Base-by-base conservation (phyloP, 2,888 invertebrate species). In the Caenorhabditis sp. region DNA sequence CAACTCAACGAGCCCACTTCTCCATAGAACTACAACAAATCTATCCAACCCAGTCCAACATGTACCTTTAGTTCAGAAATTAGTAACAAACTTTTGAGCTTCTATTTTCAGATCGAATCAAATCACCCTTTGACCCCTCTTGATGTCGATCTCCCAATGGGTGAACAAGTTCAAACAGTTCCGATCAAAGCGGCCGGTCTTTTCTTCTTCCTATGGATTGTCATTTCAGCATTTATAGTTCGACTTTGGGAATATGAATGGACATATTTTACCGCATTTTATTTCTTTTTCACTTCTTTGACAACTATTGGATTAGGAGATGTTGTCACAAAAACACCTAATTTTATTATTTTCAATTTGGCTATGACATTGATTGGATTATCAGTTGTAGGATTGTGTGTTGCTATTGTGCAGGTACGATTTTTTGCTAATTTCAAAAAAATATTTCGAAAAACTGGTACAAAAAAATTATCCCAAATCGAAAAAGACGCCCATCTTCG, bases 241-340 rank as follows among this genome's bases (percentile, higher is more conserved):
- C 60, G 80, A 67, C 67, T 83, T 17, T 83, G 83, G 83, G 83
- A 83, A 65, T 77, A 76, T 38, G 81, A 81, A 66, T 83, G 83
- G 83, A 76, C 81, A 0, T 83, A 83, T 61, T 83, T 83, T 71
- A 77, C 80, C 17, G 83, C 83, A 3, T 81, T 81, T 56, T 83
- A 83, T 63, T 83, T 81, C 66, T 83, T 83, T 74, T 83, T 83
- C 71, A 81, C 78, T 10, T 83, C 83, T 20, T 70, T 83, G 5
- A 83, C 83, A 10, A 83, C 83, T n/a, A 80, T 83, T 25, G 80
- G 82, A 12, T 67, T 82, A 3, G 82, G 82, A 23, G 82, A 82
- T 60, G 82, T 82, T n/a, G 82, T 82, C 23, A 79, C 82, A 1
- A 82, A 82, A 63, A 80, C 79, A 21, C 82, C 82, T 0, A 82